Conservation (phyloP, 2,888 invertebrate species). For the Sicus ferrugineus region DNA sequence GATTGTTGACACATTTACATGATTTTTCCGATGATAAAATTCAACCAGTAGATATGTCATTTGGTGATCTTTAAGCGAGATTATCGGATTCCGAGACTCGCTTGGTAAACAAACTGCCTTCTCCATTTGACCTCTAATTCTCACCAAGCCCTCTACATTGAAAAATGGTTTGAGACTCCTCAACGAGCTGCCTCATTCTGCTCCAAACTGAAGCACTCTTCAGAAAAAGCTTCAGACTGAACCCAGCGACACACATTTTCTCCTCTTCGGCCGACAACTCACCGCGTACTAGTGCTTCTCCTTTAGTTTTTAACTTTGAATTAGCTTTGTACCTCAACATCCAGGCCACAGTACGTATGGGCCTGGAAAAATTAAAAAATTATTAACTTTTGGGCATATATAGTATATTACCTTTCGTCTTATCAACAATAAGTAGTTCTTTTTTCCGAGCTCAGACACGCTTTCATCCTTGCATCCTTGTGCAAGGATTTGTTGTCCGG, state of each 20-base stretch:
- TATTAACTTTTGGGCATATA: too few relatives aligned
- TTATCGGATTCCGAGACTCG: slow-evolving; percentile 12
- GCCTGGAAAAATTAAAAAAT: too few relatives aligned
- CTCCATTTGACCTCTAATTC: slow-evolving; percentile 14
- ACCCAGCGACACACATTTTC: slow-evolving; percentile 6
- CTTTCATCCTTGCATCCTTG: background rate
- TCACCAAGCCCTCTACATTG: slow-evolving; percentile 2
- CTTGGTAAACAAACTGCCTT: background rate
- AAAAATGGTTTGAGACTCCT: slow-evolving; percentile 2
- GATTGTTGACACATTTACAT: too few relatives aligned
- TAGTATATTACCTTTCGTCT: too few relatives aligned
- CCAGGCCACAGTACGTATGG: too few relatives aligned
- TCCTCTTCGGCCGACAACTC: too few relatives aligned
- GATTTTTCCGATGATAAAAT: background rate
- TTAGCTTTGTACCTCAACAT: too few relatives aligned
- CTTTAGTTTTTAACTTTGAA: too few relatives aligned
- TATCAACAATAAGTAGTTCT: too few relatives aligned
- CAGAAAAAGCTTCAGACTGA: slow-evolving; percentile 4
- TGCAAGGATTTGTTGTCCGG: background rate
- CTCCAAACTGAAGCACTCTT: background rate
- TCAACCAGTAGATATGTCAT: background rate
- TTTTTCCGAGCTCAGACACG: too few relatives aligned
- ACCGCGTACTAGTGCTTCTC: too few relatives aligned
- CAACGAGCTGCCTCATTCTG: background rate
- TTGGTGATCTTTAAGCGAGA: slow-evolving; percentile 11